phyloP scores from a whole-genome alignment of 2,888 invertebrate genomes.

The Chaetogeoica ovagalla region DNA sequence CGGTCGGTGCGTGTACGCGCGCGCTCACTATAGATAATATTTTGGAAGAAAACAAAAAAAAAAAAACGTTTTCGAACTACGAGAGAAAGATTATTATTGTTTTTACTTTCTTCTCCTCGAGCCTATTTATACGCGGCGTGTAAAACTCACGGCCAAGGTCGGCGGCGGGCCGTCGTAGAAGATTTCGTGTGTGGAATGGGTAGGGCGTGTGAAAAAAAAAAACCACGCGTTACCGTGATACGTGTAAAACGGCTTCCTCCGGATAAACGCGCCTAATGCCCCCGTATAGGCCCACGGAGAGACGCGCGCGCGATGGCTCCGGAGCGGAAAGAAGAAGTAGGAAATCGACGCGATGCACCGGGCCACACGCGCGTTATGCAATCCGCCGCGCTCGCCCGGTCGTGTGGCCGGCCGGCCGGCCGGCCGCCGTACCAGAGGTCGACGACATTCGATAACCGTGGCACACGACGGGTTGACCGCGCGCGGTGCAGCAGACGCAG shows the following conservation, averaged over 20 bases:
- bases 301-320: background rate
- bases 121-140: slow-evolving; percentile 39
- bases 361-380: slow-evolving; percentile 20
- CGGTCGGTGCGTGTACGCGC: too few species aligned
- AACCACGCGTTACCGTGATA: too few species aligned
- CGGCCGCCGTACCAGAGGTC: slow-evolving; percentile 20
- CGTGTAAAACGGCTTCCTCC: slow-evolving; percentile 19
- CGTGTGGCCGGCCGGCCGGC: background rate
- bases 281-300: background rate
- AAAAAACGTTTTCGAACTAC: slow-evolving; percentile 1
- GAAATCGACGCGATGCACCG: background rate
- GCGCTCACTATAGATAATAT: background rate
- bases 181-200: slow-evolving; percentile 30
- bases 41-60: too few species aligned
- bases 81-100: slow-evolving; percentile 49
- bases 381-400: background rate
- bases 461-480: background rate
- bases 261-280: too few species aligned
- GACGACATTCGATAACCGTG: slow-evolving; percentile 24
- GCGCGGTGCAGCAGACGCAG: too few species aligned
- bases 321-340: background rate
- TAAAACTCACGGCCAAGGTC: slow-evolving; percentile 43
- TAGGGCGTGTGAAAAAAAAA: background rate
- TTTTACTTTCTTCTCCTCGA: slow-evolving; percentile 43
- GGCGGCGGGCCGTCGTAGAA: background rate